Base-by-base conservation (phyloP, 2,888 invertebrate genomes). In the Acrobasis repandana region DNA sequence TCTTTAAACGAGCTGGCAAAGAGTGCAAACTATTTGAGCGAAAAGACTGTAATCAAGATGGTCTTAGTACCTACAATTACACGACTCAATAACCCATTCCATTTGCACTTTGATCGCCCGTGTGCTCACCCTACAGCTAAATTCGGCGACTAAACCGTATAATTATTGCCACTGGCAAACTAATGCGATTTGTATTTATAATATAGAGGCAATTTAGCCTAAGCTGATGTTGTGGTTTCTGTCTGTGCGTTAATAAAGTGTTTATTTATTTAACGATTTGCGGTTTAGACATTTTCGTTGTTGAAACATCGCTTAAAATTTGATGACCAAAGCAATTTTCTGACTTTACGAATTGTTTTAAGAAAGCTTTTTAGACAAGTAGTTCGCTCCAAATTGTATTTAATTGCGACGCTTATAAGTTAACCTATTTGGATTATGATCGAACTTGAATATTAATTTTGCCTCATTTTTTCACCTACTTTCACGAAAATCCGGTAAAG, bases 141-240 rank as follows among this genome's bases (percentile, higher is more conserved):
- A 88, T 83, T 73, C 75, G 70, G 78, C 78, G 80, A 79, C 73
- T 77, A 78, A 82, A 85, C 85, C 86, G 76, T 82, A 73, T 80
- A 83, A 89, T 90, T 87, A 87, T 84, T 76, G 76, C 77, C 74
- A 79, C 80, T 80, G 76, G 76, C 80, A 79, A 82, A 85, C 81
- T 88, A 86, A 88, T 83, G 82, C 77, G 72, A 77, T 79, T 71
- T 68, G 74, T 78, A 79, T 78, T 80, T 79, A 77, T 84, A 85
- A 85, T 79, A 79, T 72, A 78, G 70, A 71, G 76, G 73, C 75
- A 67, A 67, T 79, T 76, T 68, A 70, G 67, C 69, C 68, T 67
- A 67, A 77, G 73, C 79, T 74, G 76, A 73, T 64, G 62, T 66
- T 62, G 60, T 34, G 60, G 59, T 51, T 48, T 38, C 46, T 58